phyloP scores from a whole-genome alignment of 2,888 invertebrate species.

The Apamea epomidion region DNA sequence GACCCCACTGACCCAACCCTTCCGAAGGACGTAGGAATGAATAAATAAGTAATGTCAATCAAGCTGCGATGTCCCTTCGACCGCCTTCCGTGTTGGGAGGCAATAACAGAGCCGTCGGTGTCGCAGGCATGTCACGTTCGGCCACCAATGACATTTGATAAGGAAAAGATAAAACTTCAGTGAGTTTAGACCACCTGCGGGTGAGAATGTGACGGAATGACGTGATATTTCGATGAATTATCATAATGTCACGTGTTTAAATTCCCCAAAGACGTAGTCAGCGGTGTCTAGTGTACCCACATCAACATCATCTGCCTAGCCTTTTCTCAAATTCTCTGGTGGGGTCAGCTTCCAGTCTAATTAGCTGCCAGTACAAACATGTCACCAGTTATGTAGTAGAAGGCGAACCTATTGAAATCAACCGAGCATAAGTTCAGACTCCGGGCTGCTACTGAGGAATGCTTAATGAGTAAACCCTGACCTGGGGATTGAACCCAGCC shows the following conservation, averaged over 20 bases:
- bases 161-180: constrained; percentile 65
- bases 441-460: background rate
- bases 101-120: constrained; percentile 64
- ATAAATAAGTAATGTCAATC: constrained; percentile 86
- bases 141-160: constrained; percentile 66
- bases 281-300: background rate
- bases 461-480: background rate
- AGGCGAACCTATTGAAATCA: background rate
- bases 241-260: background rate
- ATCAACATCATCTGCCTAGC: background rate
- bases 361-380: background rate
- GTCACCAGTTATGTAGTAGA: background rate
- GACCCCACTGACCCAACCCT: constrained; percentile 72
- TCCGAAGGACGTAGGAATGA: constrained; percentile 78
- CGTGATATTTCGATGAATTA: constrained; percentile 12
- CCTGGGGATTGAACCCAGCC: background rate
- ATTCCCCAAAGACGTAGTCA: background rate
- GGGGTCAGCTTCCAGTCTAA: background rate
- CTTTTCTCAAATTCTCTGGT: background rate
- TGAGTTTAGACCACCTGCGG: constrained; percentile 59
- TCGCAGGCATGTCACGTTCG: constrained; percentile 64
- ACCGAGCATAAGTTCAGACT: background rate
- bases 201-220: constrained; percentile 39
- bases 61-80: constrained; percentile 69
- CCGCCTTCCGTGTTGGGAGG: constrained; percentile 66